Evolutionary conservation across 2,797 vertebrate species (phyloP), one percentile per base, ranked within the genome.

Genomic region (Cyprinodon diabolis): DNA sequence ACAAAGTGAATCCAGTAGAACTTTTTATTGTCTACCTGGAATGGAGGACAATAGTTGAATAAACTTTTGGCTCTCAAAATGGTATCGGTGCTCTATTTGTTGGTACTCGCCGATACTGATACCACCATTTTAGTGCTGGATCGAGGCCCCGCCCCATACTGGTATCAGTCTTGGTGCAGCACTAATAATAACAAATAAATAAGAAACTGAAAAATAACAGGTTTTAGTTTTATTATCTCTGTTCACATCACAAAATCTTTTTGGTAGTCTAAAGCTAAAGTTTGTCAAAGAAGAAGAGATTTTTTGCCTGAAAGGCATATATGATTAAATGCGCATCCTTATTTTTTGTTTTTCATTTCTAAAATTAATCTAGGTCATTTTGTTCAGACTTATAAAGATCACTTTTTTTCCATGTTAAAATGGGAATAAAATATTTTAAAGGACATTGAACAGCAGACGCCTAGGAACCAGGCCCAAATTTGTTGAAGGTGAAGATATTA

Each of bases 151-250:
- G 25, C 25, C 25, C 1, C 30, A 30, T 30, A 30, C 30, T 30
- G 30, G 30, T 30, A 30, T 30, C 30, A 30, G 30, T 30, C 30
- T 30, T 30, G 25, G 25, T 30, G 30, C 30, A 30, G 30, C 30
- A 30, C 2, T 30, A 30, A 30, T 30, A 30, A 30, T 30, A 30
- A 30, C 30, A 3, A 3, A 30, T 30, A 43, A 43, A 43, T 43
- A 43, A 43, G 40, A 43, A 43, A 43, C 40, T 0, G 40, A 43
- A 43, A 43, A 43, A 43, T 74, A 84, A 80, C 78, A 86, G 68
- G 75, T 79, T 76, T 62, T 68, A 54, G 83, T 74, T 69, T 68
- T 48, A 55, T 79, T 79, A 79, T 75, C 62, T 72, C 71, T 70
- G 69, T 79, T 37, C 19, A n/a, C 68, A 69, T 80, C 69, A 72